phyloP scores from a whole-genome alignment of 2,113 vertebrate species.

The Eonycteris spelaea region DNA sequence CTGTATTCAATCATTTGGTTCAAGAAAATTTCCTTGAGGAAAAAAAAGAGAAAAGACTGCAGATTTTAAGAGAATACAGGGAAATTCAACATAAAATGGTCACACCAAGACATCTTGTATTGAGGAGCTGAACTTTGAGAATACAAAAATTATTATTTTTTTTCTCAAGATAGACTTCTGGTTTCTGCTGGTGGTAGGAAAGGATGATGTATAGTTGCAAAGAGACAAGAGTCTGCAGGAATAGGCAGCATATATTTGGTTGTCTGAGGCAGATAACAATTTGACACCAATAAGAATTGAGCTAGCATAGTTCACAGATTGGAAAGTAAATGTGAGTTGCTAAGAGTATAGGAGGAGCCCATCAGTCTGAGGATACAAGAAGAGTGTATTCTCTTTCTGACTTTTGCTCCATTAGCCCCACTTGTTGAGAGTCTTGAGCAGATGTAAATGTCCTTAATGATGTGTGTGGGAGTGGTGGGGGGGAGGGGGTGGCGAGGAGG shows the following conservation, averaged over 20 bases:
- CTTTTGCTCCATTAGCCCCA: background rate
- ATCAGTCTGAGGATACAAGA: background rate
- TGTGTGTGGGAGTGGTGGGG: accelerated
- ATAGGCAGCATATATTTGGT: background rate
- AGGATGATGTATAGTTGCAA: background rate
- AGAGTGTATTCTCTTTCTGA: background rate
- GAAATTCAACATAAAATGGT: background rate
- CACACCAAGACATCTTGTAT: background rate
- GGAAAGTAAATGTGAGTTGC: background rate
- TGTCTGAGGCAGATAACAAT: background rate
- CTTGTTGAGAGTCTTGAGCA: background rate
- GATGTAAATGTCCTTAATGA: background rate
- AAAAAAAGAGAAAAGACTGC: background rate
- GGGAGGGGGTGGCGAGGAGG: too few relatives aligned
- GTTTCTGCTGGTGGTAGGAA: background rate
- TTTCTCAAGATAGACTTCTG: background rate
- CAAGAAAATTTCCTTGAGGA: background rate
- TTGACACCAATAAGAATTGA: background rate
- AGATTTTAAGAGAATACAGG: background rate
- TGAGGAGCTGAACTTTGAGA: background rate
- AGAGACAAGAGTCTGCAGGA: background rate
- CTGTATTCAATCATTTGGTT: background rate
- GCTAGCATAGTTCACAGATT: background rate
- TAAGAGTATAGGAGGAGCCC: too few relatives aligned
- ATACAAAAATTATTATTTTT: background rate